Base-by-base conservation (phyloP, 1,140 invertebrate species). In the Anastrepha obliqua region DNA sequence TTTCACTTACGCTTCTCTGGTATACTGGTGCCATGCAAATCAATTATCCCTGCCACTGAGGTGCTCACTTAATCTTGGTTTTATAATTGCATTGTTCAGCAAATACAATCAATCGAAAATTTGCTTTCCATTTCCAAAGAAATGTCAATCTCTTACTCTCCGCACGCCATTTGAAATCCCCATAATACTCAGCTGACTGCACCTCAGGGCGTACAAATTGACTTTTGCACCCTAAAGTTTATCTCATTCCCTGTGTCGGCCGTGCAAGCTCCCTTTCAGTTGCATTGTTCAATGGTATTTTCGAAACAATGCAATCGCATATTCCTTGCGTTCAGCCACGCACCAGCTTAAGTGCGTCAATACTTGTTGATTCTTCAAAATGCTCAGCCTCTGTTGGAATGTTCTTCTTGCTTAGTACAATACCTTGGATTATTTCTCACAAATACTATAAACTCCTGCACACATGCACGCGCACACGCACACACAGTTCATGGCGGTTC, bases 1-100 rank as follows among this genome's bases (percentile, higher is more conserved):
- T 74, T n/a, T 9, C 42, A 2, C 17, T 9, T 20, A 7, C 15
- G 60, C 60, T n/a, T 70, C 67, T 44, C 2, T 65, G 29, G 0
- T 29, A 5, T 29, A 20, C 20, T 1, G 60, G 15, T 5, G 2
- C 70, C 29, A n/a, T 29, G 9, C 47, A 81, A 81, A 81, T 81
- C 74, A 81, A 81, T 81, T 81, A 81, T 81, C 74, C 74, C 55
- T 9, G 6, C 47, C 42, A 55, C 74, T 20, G 74, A 29, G 44
- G 74, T 9, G 74, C 20, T 51, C 47, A 81, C 47, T 58, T 81
- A 81, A 81, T 81, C 74, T 81, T 81, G 44, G 51, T 47, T 55
- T 81, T 81, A 81, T 81, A 81, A 81, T 81, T 81, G 74, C 74
- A 81, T 81, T 81, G 74, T 81, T 81, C 74, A 11, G 11, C 47